Evolutionary conservation across 2,113 vertebrate genomes (phyloP), one percentile per base, ranked within the genome.

Genomic region (Syngnathus typhle): DNA sequence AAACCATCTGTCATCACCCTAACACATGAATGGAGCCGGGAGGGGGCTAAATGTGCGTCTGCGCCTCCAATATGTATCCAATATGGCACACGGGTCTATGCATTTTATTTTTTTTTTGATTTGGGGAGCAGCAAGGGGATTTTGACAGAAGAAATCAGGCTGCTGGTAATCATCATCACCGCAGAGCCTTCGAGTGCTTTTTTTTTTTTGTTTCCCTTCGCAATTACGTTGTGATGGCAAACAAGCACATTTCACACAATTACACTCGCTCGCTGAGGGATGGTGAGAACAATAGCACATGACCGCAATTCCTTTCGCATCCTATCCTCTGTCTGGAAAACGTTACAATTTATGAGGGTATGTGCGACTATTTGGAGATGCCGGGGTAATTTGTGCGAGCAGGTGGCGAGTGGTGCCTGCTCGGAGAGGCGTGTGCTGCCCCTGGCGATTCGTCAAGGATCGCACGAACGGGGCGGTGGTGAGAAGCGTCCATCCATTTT

Each of bases 341-440:
- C 19, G 13, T 21, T 39, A n/a, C 9, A 41, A 21, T 43, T 38
- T 11, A 10, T 5, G 49, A 58, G 27, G 27, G 11, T 15, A 16
- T 16, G 13, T 27, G 55, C 3, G 49, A 39, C 8, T 52, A 38
- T 51, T 61, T 19, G 15, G 19, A 54, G 27, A 49, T 47, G 44
- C 43, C 65, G 44, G 41, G 43, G 55, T 62, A 68, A 73, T 70
- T 59, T 39, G 9, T 75, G 54, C 60, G 44, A 80, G 84, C 73
- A 79, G 84, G 72, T 82, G 81, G 76, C 37, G 39, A 68, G 62
- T 77, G 70, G 56, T 38, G 66, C 74, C 54, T 63, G 78, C 59
- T 58, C 82, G 21, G 68, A 71, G 76, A 77, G 80, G 82, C 74
- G 79, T 52, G 78, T 86, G 78, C 68, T 67, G 64, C 69, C 10